These are phyloP conservation scores for Choloepus hoffmanni DNA, from an alignment of 2,113 vertebrate genomes.

Conservation along the genomic window DNA sequence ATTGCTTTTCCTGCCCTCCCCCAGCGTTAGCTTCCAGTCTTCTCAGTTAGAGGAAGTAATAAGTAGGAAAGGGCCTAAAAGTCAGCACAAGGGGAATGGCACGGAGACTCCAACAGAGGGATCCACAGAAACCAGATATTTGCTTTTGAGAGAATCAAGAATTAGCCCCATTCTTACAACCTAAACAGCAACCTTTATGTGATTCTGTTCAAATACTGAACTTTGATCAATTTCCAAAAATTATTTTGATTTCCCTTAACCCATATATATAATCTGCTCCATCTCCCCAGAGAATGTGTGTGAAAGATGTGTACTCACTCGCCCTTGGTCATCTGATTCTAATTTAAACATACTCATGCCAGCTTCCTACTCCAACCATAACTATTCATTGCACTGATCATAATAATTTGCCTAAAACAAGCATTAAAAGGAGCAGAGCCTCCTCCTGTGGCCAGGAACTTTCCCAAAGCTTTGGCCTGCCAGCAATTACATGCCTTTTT, in stretches of 20 bases:
- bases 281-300: neutral
- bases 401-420: constrained; percentile 56
- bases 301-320: constrained; percentile 8
- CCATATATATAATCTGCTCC: neutral
- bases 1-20: neutral
- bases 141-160: neutral
- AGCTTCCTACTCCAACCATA: constrained; percentile 27
- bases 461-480: constrained; percentile 63
- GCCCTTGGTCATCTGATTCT: constrained; percentile 57
- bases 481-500: constrained; percentile 78
- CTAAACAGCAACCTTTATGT: neutral
- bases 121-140: neutral
- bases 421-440: constrained; percentile 62
- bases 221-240: constrained; percentile 27
- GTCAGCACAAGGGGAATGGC: neutral
- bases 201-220: constrained; percentile 10
- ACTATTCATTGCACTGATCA: constrained; percentile 39
- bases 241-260: constrained; percentile 28
- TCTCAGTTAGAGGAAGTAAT: neutral
- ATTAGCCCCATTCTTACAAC: neutral
- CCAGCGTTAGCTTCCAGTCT: neutral
- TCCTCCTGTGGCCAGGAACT: constrained; percentile 67
- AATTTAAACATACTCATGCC: constrained; percentile 61
- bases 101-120: neutral
- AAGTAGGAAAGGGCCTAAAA: neutral